These are phyloP conservation scores for Sebastes variabilis DNA, from an alignment of 2,797 vertebrate species.

Conservation along the genomic window DNA sequence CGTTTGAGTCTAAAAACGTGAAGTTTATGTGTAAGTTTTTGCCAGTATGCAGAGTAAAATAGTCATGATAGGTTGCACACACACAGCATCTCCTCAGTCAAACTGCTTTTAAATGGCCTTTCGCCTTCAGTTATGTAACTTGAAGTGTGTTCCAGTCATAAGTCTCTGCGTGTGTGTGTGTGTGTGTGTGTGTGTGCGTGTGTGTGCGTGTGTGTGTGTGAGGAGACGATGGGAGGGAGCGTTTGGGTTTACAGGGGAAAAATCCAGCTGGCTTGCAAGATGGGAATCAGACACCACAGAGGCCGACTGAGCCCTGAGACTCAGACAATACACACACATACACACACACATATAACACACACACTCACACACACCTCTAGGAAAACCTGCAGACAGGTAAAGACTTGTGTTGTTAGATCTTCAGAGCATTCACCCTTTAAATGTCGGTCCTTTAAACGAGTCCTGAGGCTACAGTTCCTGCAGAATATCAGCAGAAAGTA, in stretches of 20 bases:
- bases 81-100: too few relatives aligned
- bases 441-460: constrained; percentile 17
- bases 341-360: too few relatives aligned
- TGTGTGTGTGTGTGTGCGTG: constrained; percentile 31
- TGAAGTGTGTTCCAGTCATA: too few relatives aligned
- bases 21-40: too few relatives aligned
- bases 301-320: background rate
- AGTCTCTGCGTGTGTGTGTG: background rate
- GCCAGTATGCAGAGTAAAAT: too few relatives aligned
- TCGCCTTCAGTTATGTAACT: too few relatives aligned
- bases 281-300: constrained; percentile 66
- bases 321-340: background rate
- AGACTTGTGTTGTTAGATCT: constrained; percentile 20
- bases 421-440: constrained; percentile 6
- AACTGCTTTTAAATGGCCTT: too few relatives aligned
- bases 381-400: constrained; percentile 49
- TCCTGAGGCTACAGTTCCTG: constrained; percentile 8
- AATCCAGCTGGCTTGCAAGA: constrained; percentile 66
- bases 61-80: too few relatives aligned
- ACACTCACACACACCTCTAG: background rate
- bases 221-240: constrained; percentile 15
- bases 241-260: constrained; percentile 53
- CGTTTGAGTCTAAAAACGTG: too few relatives aligned
- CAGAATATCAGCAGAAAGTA: background rate
- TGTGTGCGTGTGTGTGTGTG: constrained; percentile 27